phyloP scores from a whole-genome alignment of 53 echinoderm and acorn worm genomes.

The Echinometra lucunter region DNA sequence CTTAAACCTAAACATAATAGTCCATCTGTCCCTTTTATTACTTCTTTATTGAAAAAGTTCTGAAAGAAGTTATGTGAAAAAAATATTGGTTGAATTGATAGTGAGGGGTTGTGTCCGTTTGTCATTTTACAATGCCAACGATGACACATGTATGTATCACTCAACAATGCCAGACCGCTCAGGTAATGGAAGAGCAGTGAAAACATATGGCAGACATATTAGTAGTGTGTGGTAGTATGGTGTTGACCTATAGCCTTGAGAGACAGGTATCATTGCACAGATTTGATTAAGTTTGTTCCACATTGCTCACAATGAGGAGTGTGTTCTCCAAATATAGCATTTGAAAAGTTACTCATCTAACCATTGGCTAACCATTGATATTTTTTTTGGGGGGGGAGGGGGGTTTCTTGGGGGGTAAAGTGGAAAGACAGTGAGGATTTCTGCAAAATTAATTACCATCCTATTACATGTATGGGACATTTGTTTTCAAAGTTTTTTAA shows the following conservation, averaged over 20 bases:
- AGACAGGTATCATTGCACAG: neutral
- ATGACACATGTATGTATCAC: neutral
- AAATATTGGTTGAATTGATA: neutral
- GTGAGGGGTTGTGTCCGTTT: neutral
- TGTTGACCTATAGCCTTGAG: slow-evolving; percentile 33
- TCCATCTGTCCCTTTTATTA: neutral
- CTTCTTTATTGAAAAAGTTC: neutral
- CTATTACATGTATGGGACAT: too few relatives aligned
- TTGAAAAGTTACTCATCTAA: neutral
- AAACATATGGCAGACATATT: neutral
- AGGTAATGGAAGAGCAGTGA: neutral
- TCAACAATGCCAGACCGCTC: neutral
- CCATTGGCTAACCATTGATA: too few relatives aligned
- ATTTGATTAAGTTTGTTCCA: neutral
- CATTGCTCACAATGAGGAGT: neutral
- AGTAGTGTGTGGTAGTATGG: neutral
- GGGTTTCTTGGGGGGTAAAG: too few relatives aligned
- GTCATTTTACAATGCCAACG: neutral
- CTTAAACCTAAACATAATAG: neutral
- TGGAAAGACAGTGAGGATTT: too few relatives aligned
- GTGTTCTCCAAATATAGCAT: neutral
- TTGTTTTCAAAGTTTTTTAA: too few relatives aligned
- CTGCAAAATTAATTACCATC: too few relatives aligned
- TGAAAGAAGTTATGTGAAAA: neutral
- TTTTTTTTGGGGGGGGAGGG: too few relatives aligned